These are phyloP conservation scores for Gallinago nigripennis DNA, from an alignment of 2,797 vertebrate species.

Conservation along the genomic window DNA sequence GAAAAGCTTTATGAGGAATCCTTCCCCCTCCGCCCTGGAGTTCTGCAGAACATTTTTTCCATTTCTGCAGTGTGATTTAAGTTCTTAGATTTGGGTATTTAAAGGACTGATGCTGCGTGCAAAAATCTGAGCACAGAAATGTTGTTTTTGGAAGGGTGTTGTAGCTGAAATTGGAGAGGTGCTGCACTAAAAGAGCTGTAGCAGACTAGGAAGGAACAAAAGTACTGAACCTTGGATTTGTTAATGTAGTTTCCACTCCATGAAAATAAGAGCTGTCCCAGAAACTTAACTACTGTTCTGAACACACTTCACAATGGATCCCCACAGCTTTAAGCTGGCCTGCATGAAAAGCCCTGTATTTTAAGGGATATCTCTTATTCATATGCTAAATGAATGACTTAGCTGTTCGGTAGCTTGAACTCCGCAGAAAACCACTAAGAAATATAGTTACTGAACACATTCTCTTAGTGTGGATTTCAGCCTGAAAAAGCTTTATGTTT, in stretches of 20 bases:
- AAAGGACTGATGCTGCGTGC: not conserved
- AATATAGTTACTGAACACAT: not conserved
- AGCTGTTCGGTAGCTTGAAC: not conserved
- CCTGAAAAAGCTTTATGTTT: not conserved
- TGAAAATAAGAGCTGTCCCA: conserved; percentile 19
- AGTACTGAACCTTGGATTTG: conserved; percentile 5
- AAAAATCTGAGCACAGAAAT: not conserved
- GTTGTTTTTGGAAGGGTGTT: conserved; percentile 29
- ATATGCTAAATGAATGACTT: not conserved
- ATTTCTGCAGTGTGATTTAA: not conserved
- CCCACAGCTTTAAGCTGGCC: not conserved
- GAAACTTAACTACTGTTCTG: conserved; percentile 36
- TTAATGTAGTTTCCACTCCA: conserved; percentile 9
- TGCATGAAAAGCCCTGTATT: not conserved
- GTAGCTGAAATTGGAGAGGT: conserved; percentile 7
- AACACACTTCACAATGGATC: not conserved
- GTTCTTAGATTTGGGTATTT: not conserved
- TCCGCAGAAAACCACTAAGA: not conserved
- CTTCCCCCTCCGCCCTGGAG: accelerated
- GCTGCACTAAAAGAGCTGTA: not conserved
- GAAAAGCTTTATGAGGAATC: not conserved
- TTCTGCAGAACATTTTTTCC: not conserved
- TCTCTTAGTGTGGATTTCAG: not conserved
- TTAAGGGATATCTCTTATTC: not conserved
- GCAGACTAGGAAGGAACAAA: not conserved